Evolutionary conservation across 2,888 invertebrate species (phyloP).

Genomic region (Athalia cordata): DNA sequence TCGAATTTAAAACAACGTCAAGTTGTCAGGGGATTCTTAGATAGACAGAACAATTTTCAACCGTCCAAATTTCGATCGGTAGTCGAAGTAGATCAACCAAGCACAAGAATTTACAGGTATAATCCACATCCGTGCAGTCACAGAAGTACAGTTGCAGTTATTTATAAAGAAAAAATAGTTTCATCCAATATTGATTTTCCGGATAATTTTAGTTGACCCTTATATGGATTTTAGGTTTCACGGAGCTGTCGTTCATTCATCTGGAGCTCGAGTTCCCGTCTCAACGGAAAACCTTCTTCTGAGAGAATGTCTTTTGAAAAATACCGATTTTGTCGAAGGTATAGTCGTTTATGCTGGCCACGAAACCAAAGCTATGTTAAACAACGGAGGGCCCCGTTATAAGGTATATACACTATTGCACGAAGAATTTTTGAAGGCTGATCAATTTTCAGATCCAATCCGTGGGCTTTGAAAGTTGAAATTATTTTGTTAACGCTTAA

Average conservation of each 20-base stretch:
- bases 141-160: neutral
- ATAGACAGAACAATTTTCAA: slow-evolving; percentile 84
- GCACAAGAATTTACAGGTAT: slow-evolving; percentile 92
- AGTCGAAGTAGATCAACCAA: slow-evolving; percentile 95
- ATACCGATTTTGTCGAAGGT: slow-evolving; percentile 97
- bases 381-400: slow-evolving; percentile 92
- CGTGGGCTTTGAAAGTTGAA: too few relatives aligned
- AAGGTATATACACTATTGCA: slow-evolving; percentile 59
- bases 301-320: slow-evolving; percentile 95
- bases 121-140: neutral
- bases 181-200: too few relatives aligned
- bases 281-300: slow-evolving; percentile 93
- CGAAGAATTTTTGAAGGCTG: neutral
- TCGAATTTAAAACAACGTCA: slow-evolving; percentile 95
- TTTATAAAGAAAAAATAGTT: neutral
- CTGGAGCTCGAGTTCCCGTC: slow-evolving; percentile 86
- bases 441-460: neutral
- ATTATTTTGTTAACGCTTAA: too few relatives aligned
- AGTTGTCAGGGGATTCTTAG: slow-evolving; percentile 85
- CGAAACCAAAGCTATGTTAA: slow-evolving; percentile 98
- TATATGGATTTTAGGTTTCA: slow-evolving; percentile 78
- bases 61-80: slow-evolving; percentile 88
- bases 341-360: slow-evolving; percentile 97
- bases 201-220: neutral
- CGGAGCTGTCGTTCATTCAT: slow-evolving; percentile 89